Evolutionary conservation across 2,113 vertebrate species (phyloP), one percentile per base, ranked within the genome.

Genomic region (Alethe diademata): DNA sequence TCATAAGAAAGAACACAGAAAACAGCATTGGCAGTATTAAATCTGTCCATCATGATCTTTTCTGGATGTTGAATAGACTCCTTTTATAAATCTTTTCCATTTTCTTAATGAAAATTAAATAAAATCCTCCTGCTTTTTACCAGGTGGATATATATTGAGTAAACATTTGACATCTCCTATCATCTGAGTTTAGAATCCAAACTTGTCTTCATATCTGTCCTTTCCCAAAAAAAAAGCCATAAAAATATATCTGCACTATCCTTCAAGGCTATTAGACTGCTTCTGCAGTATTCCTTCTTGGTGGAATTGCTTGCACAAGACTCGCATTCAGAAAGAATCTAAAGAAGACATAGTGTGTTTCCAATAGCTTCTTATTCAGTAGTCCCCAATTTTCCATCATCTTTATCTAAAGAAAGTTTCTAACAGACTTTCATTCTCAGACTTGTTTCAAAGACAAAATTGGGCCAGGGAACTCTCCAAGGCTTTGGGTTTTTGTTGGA

Each of bases 211-310:
- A 11, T 53, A 20, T 33, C 60, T 72, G 38, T 50, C 50, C 40
- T 95, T 74, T 84, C 57, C 64, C 89, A 54, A 85, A 94, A 92
- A 92, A 53, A 15, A 78, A 83, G 33, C n/a, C 35, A 80, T 56
- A 83, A 88, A 86, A 78, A 57, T 17, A 12, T 14, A 64, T 57
- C 74, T 79, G 48, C 60, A 42, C 43, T 87, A 53, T 70, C 66
- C 76, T 92, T 91, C 88, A 86, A 66, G 28, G 74, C 45, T 64
- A 43, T 88, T 57, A 62, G 79, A 40, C 54, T 65, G 33, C 47
- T 75, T 9, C 3, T 22, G 9, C 45, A 61, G 8, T 25, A 57
- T 53, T 91, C 38, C 80, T 94, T n/a, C 78, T 47, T 40, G 64
- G 75, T 18, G 31, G 79, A 79, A 86, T 31, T 72, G 62, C 67